These are phyloP conservation scores for Varanus salvator DNA, from an alignment of 2,113 vertebrate species.

Conservation along the genomic window DNA sequence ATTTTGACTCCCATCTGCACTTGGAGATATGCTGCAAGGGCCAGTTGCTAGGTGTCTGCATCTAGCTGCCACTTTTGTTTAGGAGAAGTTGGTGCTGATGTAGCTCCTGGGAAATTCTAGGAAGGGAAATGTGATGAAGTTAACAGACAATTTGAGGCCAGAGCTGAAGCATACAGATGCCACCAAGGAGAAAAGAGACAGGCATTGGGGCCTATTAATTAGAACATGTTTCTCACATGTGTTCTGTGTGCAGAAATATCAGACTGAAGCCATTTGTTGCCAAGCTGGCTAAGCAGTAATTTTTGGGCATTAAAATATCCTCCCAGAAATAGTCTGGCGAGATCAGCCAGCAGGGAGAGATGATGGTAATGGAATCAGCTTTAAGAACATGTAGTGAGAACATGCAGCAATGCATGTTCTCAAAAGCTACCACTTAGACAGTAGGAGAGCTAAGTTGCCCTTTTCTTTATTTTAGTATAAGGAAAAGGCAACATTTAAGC, in stretches of 20 bases:
- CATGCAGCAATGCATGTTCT: constrained; percentile 43
- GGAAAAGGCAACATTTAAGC: too few relatives aligned
- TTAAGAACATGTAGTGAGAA: constrained; percentile 52
- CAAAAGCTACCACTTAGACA: constrained; percentile 41
- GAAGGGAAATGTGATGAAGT: constrained; percentile 70
- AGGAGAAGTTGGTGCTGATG: constrained; percentile 52
- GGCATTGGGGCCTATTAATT: constrained; percentile 67
- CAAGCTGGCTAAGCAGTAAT: constrained; percentile 29
- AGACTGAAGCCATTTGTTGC: not conserved
- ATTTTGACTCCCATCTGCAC: constrained; percentile 45
- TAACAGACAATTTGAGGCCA: constrained; percentile 64
- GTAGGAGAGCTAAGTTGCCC: constrained; percentile 36
- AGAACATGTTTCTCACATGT: constrained; percentile 57
- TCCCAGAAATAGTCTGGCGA: constrained; percentile 49
- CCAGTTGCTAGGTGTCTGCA: constrained; percentile 34
- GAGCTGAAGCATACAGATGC: constrained; percentile 60
- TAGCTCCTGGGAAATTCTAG: constrained; percentile 57
- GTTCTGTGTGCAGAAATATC: constrained; percentile 39
- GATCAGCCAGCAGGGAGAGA: constrained; percentile 59
- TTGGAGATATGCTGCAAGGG: constrained; percentile 38
- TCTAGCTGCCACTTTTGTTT: constrained; percentile 58
- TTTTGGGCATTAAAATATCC: constrained; percentile 40
- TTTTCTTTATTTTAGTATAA: constrained; percentile 18
- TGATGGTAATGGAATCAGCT: constrained; percentile 24
- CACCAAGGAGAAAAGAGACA: constrained; percentile 36